Evolutionary conservation across 2,797 vertebrate genomes (phyloP).

Genomic region (Botia almorhae): DNA sequence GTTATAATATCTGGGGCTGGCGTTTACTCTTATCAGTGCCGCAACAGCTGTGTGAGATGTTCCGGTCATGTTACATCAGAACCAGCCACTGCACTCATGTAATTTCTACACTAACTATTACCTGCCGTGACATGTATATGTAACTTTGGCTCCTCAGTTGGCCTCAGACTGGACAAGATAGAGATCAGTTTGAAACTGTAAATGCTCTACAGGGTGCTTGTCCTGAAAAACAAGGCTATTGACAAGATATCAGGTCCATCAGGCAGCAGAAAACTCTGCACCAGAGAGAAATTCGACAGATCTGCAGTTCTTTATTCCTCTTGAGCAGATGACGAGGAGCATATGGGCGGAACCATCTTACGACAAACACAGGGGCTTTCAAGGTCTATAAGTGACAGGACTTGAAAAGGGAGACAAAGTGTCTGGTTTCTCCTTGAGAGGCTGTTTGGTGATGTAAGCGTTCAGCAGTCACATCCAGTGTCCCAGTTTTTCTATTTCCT

Average conservation of each 20-base stretch:
- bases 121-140: slow-evolving; percentile 7
- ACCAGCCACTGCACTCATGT: slow-evolving; percentile 27
- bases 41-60: slow-evolving; percentile 33
- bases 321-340: slow-evolving; percentile 21
- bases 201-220: slow-evolving; percentile 20
- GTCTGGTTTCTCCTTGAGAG: slow-evolving; percentile 12
- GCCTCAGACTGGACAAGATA: not conserved
- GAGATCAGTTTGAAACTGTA: slow-evolving; percentile 31
- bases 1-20: slow-evolving; percentile 11
- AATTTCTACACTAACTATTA: slow-evolving; percentile 16
- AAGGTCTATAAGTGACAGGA: slow-evolving; percentile 33
- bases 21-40: slow-evolving; percentile 39
- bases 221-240: slow-evolving; percentile 23
- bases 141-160: not conserved
- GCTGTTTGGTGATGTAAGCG: not conserved
- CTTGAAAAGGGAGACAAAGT: slow-evolving; percentile 29
- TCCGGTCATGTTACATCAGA: slow-evolving; percentile 16
- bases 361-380: slow-evolving; percentile 14
- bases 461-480: slow-evolving; percentile 18
- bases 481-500: slow-evolving; percentile 17
- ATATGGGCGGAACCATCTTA: slow-evolving; percentile 20
- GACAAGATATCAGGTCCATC: slow-evolving; percentile 12
- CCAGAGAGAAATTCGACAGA: slow-evolving; percentile 16
- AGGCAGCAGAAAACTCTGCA: slow-evolving; percentile 1
- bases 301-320: slow-evolving; percentile 29